Conservation (phyloP, 2,113 vertebrate genomes). For the Neogobius melanostomus region DNA sequence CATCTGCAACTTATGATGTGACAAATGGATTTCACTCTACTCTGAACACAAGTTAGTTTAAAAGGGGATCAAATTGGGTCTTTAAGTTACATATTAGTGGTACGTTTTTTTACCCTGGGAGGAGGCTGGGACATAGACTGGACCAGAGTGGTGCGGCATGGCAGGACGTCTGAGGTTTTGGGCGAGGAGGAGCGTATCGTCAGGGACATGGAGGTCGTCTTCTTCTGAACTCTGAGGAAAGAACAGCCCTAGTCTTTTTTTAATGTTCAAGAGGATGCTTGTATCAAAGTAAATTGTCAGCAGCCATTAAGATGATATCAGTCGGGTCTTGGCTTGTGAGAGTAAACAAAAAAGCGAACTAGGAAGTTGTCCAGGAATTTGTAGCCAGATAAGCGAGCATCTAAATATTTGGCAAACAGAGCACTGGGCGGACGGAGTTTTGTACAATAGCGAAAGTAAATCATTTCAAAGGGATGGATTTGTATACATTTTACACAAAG, state of each 20-base stretch:
- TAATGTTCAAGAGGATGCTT: constrained; percentile 29
- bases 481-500: not conserved
- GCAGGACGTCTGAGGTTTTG: constrained; percentile 75
- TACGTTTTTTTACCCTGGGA: constrained; percentile 60
- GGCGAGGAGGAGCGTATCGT: constrained; percentile 91
- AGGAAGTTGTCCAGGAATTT: constrained; percentile 34
- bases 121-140: constrained; percentile 85
- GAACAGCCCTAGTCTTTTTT: not conserved
- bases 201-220: constrained; percentile 92
- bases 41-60: too few species aligned
- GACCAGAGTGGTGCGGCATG: constrained; percentile 88
- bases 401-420: constrained; percentile 20
- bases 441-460: not conserved
- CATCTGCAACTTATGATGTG: too few species aligned
- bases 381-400: constrained; percentile 38
- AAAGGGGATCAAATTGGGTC: too few species aligned
- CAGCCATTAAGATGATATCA: constrained; percentile 56
- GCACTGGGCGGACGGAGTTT: too few species aligned
- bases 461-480: not conserved
- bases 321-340: constrained; percentile 26
- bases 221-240: constrained; percentile 86
- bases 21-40: too few species aligned
- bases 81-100: not conserved
- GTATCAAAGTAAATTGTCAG: constrained; percentile 36
- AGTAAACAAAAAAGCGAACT: constrained; percentile 51